A percentile compares a stretch with the other conserved stretches of the same genome.
Conservation (phyloP, 2,797 vertebrate species). For the Calcarius lapponicus region DNA sequence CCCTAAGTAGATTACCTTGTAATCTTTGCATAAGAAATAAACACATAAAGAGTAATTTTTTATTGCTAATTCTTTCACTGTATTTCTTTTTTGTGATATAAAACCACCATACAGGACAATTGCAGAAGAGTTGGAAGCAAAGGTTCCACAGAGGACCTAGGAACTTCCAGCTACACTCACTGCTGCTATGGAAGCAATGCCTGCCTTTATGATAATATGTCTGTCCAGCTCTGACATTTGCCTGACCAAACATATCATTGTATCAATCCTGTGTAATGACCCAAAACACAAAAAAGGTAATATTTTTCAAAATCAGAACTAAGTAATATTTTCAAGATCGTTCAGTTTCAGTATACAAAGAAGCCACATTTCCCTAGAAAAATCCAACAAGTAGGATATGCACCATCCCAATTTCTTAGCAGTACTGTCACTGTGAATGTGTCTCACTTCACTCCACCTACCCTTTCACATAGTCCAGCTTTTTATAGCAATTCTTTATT, state of each 20-base stretch:
- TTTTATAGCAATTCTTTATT: neutral
- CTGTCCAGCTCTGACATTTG: neutral
- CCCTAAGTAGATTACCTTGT: neutral
- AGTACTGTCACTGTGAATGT: neutral
- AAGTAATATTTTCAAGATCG: neutral
- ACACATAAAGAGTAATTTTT: neutral
- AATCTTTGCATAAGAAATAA: neutral
- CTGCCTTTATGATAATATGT: neutral
- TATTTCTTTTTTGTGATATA: neutral
- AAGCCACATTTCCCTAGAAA: neutral
- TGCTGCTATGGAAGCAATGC: neutral
- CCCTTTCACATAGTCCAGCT: neutral
- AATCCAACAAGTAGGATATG: neutral
- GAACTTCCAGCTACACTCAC: neutral
- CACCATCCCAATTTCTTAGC: neutral
- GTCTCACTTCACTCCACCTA: neutral
- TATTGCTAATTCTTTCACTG: neutral
- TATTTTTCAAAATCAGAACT: neutral
- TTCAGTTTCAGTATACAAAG: neutral
- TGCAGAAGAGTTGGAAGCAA: neutral
- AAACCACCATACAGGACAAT: neutral
- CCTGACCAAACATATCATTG: neutral
- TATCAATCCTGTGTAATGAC: neutral
- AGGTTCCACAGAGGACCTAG: neutral
- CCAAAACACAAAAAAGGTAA: neutral